Evolutionary conservation across 2,888 invertebrate genomes (phyloP), one percentile per base, ranked within the genome.

Genomic region (Drosophila anomalata): DNA sequence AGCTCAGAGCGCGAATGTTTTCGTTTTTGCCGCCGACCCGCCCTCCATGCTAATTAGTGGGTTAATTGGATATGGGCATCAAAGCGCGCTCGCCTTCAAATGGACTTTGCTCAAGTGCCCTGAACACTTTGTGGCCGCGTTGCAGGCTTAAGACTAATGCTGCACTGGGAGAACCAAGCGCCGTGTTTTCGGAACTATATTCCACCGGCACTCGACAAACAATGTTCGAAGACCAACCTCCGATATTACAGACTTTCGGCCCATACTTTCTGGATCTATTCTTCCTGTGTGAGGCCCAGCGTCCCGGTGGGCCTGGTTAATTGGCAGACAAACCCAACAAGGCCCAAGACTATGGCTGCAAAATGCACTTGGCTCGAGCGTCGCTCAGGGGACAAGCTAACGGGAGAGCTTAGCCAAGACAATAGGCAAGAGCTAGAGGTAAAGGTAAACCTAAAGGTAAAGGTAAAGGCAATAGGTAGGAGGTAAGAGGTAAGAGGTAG

Each of bases 41-140:
- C 72, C 76, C 83, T 87, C 80, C 77, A 80, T 88, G 84, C 84
- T 85, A 85, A 85, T 85, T 85, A 88, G 88, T 69, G 62, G 87
- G 87, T 87, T 85, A 88, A 85, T 85, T 88, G 84, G 78, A 80
- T 80, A 83, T 76, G 78, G 84, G 76, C 60, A 48, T 61, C 50
- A 52, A 72, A 73, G 66, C 56, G 54, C 52, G 46, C 47, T 24
- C 46, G 42, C 59, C 44, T 65, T 55, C 63, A 59, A 55, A 46
- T 52, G 41, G 54, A 48, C 22, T 46, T 31, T 44, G 26, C 51
- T 46, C 57, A 48, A 42, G 67, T 48, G 54, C 29, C 26, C 39
- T 24, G 33, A 48, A 20, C 44, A 67, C 55, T 53, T 63, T 73
- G 69, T 78, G 70, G 73, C 66, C 42, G 66, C 47, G 67, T 47